Conservation (phyloP, 2,797 vertebrate genomes). For the Xiphophorus birchmanni region DNA sequence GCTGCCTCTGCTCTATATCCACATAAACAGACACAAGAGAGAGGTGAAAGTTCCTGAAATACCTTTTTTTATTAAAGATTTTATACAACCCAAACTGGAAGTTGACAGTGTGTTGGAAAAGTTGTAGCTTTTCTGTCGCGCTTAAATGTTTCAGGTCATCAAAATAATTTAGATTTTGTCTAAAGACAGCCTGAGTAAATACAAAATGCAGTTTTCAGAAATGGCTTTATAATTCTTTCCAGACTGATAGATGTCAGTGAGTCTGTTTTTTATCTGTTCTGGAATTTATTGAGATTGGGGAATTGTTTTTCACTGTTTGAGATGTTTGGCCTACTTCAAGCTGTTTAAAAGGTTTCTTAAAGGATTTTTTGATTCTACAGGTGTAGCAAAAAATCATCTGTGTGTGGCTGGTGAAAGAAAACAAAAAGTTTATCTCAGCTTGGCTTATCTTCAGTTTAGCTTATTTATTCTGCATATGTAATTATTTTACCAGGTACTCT, state of each 20-base stretch:
- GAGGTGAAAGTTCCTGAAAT: conserved; percentile 32
- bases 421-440: not conserved
- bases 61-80: conserved; percentile 29
- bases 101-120: not conserved
- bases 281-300: not conserved
- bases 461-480: too few relatives aligned
- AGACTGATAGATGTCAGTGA: not conserved
- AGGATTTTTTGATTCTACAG: not conserved
- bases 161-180: not conserved
- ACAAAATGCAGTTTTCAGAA: not conserved
- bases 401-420: not conserved
- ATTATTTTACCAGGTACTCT: too few relatives aligned
- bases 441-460: too few relatives aligned
- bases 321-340: not conserved
- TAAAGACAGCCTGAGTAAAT: not conserved
- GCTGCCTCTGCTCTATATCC: conserved; percentile 67
- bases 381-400: not conserved
- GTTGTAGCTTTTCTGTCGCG: not conserved
- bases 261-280: not conserved
- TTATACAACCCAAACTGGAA: not conserved
- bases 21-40: conserved; percentile 39
- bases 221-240: not conserved
- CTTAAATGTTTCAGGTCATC: not conserved
- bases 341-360: not conserved
- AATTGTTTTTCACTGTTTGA: not conserved